Conservation (phyloP, 2,797 vertebrate species). For the Australoheros facetus region DNA sequence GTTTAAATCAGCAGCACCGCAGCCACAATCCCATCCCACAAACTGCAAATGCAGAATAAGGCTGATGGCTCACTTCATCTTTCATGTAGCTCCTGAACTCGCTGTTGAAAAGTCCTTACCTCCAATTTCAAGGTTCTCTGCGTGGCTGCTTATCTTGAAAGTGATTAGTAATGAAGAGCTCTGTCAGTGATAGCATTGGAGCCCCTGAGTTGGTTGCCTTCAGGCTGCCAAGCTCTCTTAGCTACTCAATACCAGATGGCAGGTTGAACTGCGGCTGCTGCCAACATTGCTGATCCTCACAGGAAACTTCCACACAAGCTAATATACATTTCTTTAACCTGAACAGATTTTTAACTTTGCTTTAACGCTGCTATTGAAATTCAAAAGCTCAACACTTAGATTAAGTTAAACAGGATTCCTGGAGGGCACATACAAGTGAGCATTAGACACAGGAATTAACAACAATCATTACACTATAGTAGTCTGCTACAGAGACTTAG, state of each 20-base stretch:
- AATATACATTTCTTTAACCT: conserved; percentile 48
- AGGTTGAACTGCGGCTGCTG: conserved; percentile 48
- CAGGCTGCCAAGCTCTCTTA: conserved; percentile 57
- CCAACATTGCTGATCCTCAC: conserved; percentile 60
- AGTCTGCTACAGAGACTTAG: conserved; percentile 34
- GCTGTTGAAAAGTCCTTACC: conserved; percentile 56
- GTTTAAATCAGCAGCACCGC: conserved; percentile 57
- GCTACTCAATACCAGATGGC: conserved; percentile 63
- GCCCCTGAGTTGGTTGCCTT: conserved; percentile 57
- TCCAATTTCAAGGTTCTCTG: conserved; percentile 66
- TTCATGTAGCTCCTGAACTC: conserved; percentile 55
- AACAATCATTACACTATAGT: conserved; percentile 37
- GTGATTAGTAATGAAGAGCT: conserved; percentile 72
- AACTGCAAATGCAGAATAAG: conserved; percentile 47
- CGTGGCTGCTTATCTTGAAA: conserved; percentile 63
- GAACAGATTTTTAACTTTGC: conserved; percentile 35
- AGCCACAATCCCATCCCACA: conserved; percentile 40
- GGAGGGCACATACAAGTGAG: conserved; percentile 27
- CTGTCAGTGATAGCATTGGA: conserved; percentile 69
- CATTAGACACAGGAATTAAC: conserved; percentile 42
- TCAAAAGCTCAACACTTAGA: conserved; percentile 38
- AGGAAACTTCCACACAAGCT: conserved; percentile 46
- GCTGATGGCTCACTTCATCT: conserved; percentile 56
- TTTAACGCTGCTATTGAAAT: conserved; percentile 29
- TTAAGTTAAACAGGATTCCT: conserved; percentile 36